phyloP scores from a whole-genome alignment of 2,113 vertebrate species.

The Pygathrix nemaeus region DNA sequence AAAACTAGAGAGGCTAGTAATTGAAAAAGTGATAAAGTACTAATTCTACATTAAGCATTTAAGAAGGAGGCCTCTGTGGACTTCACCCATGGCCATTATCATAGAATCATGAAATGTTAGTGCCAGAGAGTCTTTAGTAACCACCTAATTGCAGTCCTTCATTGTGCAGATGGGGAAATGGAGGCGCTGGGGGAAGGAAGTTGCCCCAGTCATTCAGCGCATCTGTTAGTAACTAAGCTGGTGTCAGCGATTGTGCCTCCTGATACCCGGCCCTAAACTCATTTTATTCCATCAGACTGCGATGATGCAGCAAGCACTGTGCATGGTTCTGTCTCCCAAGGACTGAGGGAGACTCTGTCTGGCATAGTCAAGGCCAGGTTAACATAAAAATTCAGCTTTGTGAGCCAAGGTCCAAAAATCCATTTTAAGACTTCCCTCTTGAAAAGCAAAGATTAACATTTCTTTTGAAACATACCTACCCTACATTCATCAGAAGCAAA shows the following conservation, averaged over 20 bases:
- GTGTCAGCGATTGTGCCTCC: background rate
- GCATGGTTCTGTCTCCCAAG: background rate
- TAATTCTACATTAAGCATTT: background rate
- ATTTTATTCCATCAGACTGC: background rate
- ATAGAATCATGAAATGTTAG: background rate
- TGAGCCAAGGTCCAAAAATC: background rate
- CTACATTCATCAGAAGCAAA: constrained; percentile 33
- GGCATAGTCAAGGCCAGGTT: background rate
- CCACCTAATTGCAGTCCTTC: background rate
- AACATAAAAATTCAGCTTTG: constrained; percentile 14
- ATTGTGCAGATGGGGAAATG: background rate
- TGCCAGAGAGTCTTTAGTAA: background rate
- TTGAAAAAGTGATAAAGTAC: background rate
- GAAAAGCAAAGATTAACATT: constrained; percentile 45
- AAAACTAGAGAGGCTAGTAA: background rate
- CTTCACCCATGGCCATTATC: background rate
- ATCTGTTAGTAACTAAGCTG: background rate
- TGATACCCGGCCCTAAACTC: background rate
- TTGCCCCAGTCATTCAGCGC: background rate
- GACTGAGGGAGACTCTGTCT: background rate
- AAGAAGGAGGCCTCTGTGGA: background rate
- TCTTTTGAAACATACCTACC: constrained; percentile 50
- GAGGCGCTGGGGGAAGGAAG: background rate
- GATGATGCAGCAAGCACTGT: no score
- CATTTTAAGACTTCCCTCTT: background rate